Percentiles rank a stretch among this genome's conserved stretches.
Evolutionary conservation across 53 echinoderm and acorn worm genomes (phyloP).

Genomic region (Paracentrotus lividus): DNA sequence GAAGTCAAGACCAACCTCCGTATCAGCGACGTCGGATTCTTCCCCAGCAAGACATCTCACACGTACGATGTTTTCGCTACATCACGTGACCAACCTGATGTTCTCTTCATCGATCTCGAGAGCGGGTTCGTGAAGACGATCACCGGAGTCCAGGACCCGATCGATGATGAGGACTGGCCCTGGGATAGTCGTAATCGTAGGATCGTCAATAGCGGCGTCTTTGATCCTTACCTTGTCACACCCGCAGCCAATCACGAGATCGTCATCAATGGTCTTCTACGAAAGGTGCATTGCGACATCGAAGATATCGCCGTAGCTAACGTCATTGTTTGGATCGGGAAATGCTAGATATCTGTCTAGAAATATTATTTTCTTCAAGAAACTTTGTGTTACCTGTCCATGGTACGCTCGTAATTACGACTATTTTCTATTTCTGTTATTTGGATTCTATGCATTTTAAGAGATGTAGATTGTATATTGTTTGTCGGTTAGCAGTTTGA

Average conservation of each 20-base stretch:
- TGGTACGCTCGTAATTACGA: neutral
- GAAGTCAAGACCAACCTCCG: constrained; percentile 97
- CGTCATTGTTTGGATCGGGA: constrained; percentile 94
- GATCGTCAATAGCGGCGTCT: constrained; percentile 87
- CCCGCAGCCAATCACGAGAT: constrained; percentile 82
- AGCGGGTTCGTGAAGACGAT: constrained; percentile 95
- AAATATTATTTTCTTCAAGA: neutral
- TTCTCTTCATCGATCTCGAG: constrained; percentile 89
- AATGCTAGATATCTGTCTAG: constrained; percentile 73
- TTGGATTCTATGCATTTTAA: constrained; percentile 56
- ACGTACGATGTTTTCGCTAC: constrained; percentile 93
- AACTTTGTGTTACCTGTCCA: neutral
- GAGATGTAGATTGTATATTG: constrained; percentile 38
- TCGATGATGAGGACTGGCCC: constrained; percentile 80
- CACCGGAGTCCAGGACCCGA: constrained; percentile 86
- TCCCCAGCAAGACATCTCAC: constrained; percentile 87
- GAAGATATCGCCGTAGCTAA: constrained; percentile 85
- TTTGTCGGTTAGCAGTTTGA: constrained; percentile 1
- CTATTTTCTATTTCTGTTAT: constrained; percentile 47
- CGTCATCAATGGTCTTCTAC: constrained; percentile 89
- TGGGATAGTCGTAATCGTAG: constrained; percentile 88
- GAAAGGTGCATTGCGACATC: constrained; percentile 85
- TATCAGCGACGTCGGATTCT: constrained; percentile 96
- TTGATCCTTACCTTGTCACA: constrained; percentile 88
- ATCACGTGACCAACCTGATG: constrained; percentile 89